These are phyloP conservation scores for Leiothrix lutea DNA, from an alignment of 2,113 vertebrate species.

Conservation along the genomic window DNA sequence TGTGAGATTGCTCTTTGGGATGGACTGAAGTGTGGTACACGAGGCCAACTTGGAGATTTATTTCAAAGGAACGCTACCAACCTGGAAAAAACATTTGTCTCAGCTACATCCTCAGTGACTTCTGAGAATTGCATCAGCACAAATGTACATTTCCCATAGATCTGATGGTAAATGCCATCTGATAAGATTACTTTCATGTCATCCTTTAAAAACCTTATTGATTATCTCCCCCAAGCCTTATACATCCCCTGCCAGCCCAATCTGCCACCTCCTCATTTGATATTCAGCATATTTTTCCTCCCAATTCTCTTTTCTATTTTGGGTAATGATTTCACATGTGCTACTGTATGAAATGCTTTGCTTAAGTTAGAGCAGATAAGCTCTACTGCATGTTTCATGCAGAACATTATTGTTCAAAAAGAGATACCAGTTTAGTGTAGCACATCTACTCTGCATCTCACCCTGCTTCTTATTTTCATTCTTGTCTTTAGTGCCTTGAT, in stretches of 20 bases:
- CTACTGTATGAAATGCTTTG: not conserved
- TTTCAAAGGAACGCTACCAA: not conserved
- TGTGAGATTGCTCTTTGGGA: not conserved
- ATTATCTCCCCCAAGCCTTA: not conserved
- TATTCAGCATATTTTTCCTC: not conserved
- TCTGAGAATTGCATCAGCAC: not conserved
- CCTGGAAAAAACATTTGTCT: not conserved
- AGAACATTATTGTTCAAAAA: not conserved
- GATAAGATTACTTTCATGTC: not conserved
- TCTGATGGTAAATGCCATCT: not conserved
- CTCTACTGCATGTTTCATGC: not conserved
- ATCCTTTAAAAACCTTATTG: not conserved
- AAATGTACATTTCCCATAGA: not conserved
- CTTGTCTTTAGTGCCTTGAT: not conserved
- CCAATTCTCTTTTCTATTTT: not conserved
- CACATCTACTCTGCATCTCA: not conserved
- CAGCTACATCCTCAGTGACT: not conserved
- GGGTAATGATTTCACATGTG: not conserved
- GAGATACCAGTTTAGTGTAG: not conserved
- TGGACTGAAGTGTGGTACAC: rapidly evolving
- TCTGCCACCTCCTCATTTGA: not conserved
- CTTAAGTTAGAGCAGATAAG: not conserved
- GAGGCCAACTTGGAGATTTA: not conserved
- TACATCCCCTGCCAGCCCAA: not conserved
- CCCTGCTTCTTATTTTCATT: not conserved